Percentiles rank a stretch among this genome's conserved stretches.
Conservation (phyloP, 1,140 invertebrate genomes). For the Macrobrachium nipponense region DNA sequence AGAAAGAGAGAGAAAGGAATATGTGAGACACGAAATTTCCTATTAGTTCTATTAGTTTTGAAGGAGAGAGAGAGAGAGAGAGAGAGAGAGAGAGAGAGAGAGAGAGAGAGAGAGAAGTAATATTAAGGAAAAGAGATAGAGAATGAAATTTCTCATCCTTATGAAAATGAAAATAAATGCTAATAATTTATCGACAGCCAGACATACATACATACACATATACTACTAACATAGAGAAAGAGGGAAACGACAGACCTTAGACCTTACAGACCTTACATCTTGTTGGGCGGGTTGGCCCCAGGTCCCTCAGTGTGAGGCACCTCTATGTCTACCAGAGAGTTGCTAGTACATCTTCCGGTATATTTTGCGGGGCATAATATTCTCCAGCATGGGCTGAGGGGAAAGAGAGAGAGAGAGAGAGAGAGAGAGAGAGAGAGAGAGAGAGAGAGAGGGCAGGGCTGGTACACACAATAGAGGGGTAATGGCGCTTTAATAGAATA, state of each 20-base stretch:
- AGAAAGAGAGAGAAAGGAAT: not conserved
- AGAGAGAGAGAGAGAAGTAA: not conserved
- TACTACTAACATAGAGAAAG: not conserved
- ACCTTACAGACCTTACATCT: too few species aligned
- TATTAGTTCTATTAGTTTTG: too few species aligned
- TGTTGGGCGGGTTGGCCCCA: too few species aligned
- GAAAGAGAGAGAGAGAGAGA: not conserved
- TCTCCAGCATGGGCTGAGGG: too few species aligned
- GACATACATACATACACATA: not conserved
- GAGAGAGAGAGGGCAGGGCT: constrained; percentile 15
- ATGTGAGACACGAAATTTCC: not conserved
- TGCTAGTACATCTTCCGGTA: too few species aligned
- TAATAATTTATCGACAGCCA: not conserved
- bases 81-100: not conserved
- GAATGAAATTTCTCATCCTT: not conserved
- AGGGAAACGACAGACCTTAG: too few species aligned
- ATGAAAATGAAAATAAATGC: too few species aligned
- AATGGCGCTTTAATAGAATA: constrained; percentile 53
- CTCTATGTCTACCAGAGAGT: too few species aligned
- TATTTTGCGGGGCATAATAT: not conserved
- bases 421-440: not conserved
- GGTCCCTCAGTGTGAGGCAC: too few species aligned
- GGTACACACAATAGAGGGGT: constrained; percentile 34
- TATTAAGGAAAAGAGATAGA: not conserved
- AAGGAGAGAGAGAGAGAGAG: not conserved